Base-by-base conservation (phyloP, 1,140 invertebrate genomes). In the Phymastichus coffea region DNA sequence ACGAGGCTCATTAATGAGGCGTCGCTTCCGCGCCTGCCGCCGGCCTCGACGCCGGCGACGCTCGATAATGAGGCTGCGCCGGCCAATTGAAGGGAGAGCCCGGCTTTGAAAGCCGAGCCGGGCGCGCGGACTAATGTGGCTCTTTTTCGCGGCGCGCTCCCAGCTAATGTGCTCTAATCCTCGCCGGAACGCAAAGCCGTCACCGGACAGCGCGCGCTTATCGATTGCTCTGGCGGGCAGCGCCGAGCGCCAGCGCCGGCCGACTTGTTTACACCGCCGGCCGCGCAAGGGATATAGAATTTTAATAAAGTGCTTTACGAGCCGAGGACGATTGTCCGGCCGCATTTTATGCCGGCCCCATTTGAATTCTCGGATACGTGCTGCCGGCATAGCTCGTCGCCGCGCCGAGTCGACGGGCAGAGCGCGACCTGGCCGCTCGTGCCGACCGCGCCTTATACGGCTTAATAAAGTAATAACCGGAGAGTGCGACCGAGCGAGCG, bases 231-330 rank as follows among this genome's bases (percentile, higher is more conserved):
- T n/a, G n/a, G n/a, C n/a, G n/a, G n/a, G n/a, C n/a, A n/a, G n/a
- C n/a, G n/a, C n/a, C n/a, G 48, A 14, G 43, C 46, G 58, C 54
- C 49, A 47, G 26, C 33, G 47, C 37, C n/a, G n/a, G n/a, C n/a
- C n/a, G n/a, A n/a, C n/a, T n/a, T n/a, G n/a, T n/a, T n/a, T n/a
- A n/a, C n/a, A n/a, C n/a, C n/a, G 38, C 28, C 62, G 40, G 28
- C 40, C 20, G 37, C 47, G 63, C 51, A 65, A 56, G n/a, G 68
- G 73, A 75, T 79, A 79, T 77, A 80, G 78, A 80, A 80, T 80
- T 80, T 80, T 80, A 80, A 80, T 80, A 80, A 78, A 79, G 76
- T 79, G 74, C 57, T 80, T 80, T 80, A 80, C 76, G 78, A 80
- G n/a, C n/a, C n/a, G n/a, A n/a, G 77, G 70, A 71, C 76, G 75